Percentiles rank a stretch among this genome's conserved stretches.
These are phyloP conservation scores for Drosophila persimilis DNA, from an alignment of 1,140 invertebrate genomes.

Conservation along the genomic window DNA sequence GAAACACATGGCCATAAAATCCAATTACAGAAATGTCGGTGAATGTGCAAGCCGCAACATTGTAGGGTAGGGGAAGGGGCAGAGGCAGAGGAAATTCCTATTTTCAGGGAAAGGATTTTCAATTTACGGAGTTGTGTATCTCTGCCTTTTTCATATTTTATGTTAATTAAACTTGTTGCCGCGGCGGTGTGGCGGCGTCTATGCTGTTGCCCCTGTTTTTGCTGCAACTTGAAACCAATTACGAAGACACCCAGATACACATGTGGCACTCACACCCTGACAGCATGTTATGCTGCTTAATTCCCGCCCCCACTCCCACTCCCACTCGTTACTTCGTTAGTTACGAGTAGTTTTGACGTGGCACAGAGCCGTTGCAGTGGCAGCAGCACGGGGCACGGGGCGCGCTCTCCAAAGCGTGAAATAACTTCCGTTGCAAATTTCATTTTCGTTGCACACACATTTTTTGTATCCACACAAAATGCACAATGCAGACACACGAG, in stretches of 20 bases:
- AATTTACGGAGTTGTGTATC: slow-evolving; percentile 48
- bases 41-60: too few species aligned
- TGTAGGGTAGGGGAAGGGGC: neutral
- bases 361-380: slow-evolving; percentile 1
- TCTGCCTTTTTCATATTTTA: slow-evolving; percentile 67
- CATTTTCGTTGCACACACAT: slow-evolving; percentile 75
- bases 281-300: slow-evolving; percentile 75
- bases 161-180: slow-evolving; percentile 80
- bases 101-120: slow-evolving; percentile 36
- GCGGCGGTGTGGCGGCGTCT: slow-evolving; percentile 18
- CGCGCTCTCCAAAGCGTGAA: slow-evolving; percentile 66
- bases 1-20: too few species aligned
- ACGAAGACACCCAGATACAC: slow-evolving; percentile 27
- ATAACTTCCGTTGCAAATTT: slow-evolving; percentile 81
- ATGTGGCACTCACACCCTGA: slow-evolving; percentile 40
- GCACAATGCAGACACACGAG: slow-evolving; percentile 67
- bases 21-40: too few species aligned
- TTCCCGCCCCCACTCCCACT: slow-evolving; percentile 34
- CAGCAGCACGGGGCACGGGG: slow-evolving; percentile 3
- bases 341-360: slow-evolving; percentile 64
- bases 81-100: neutral
- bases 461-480: slow-evolving; percentile 71
- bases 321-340: slow-evolving; percentile 68
- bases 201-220: slow-evolving; percentile 28
- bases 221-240: slow-evolving; percentile 78